Conservation (phyloP, 2,888 invertebrate species). For the Dasysyrphus tricinctus region DNA sequence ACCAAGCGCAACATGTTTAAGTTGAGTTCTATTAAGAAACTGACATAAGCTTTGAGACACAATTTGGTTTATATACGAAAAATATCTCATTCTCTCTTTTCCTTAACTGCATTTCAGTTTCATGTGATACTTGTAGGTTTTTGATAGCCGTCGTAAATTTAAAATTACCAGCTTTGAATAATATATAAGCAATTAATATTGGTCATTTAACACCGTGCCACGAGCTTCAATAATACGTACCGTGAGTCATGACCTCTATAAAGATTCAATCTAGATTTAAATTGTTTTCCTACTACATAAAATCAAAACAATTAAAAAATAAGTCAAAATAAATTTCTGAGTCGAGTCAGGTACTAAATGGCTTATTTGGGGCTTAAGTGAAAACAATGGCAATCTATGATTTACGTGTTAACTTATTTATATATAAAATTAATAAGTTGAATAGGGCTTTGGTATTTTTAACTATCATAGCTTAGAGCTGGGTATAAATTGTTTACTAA, state of each 20-base stretch:
- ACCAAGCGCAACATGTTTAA: constrained; percentile 57
- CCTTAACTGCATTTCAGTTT: too few relatives aligned
- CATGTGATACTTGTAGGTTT: too few relatives aligned
- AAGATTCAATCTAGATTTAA: constrained; percentile 56
- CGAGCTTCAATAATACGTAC: constrained; percentile 9
- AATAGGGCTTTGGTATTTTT: neutral
- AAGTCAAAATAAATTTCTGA: constrained; percentile 39
- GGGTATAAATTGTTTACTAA: neutral
- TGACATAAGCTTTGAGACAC: constrained; percentile 29
- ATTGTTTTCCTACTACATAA: constrained; percentile 43
- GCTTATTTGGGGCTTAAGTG: constrained; percentile 17
- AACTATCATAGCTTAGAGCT: neutral
- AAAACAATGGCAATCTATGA: neutral
- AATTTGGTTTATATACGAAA: constrained; percentile 58
- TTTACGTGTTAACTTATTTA: neutral
- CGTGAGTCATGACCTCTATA: constrained; percentile 59
- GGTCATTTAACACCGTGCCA: constrained; percentile 32
- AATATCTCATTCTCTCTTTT: neutral
- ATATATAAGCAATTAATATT: constrained; percentile 66
- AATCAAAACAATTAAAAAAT: constrained; percentile 5
- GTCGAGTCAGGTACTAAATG: constrained; percentile 51
- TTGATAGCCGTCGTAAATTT: constrained; percentile 56
- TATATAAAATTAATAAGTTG: neutral
- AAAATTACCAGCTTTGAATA: constrained; percentile 58
- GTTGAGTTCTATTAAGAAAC: constrained; percentile 58